Evolutionary conservation across 2,888 invertebrate genomes (phyloP), one percentile per base, ranked within the genome.

Genomic region (Disparrhopalites patrizii): DNA sequence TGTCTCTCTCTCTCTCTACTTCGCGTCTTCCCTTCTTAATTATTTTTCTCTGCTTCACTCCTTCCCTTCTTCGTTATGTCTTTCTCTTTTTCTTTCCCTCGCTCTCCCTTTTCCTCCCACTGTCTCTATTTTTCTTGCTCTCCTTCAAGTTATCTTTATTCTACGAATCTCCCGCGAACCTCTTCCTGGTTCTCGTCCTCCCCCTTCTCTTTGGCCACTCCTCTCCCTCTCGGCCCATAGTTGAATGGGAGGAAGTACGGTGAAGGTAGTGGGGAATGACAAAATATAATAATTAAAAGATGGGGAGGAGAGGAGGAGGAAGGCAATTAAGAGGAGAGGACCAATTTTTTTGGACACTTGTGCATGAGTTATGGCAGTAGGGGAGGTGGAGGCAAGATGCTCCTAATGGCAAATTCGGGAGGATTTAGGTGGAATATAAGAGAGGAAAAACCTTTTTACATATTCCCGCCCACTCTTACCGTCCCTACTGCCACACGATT

Each of bases 221-320:
- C 3, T 40, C 3, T 40, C 40, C 18, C 3, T 40, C 36, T 36
- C 36, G 7, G 36, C 36, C 36, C 15, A 10, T 15, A 36, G 18
- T 4, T 15, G 4, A 40, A 5, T 18, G 40, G 18, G 40, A 40
- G 3, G 47, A n/a, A 20, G 23, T 15, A 47, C 20, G 23, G 47
- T 23, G 47, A 8, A 23, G 47, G 47, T 47, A 47, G 25, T 47
- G 47, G 47, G 25, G 47, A 47, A 47, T 47, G 47, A 47, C 47
- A 47, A 47, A 47, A 38, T 7, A 51, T 36, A 38, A 43, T 57
- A 57, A 40, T 57, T 57, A 40, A 43, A 43, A 57, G 57, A 40
- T 57, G 57, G 38, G 57, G 28, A 18, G 54, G 33, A 31, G 20
- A n/a, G 31, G 54, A n/a, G n/a, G n/a, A n/a, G 52, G 28, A 18